Base-by-base conservation (phyloP, 2,797 vertebrate genomes). In the Syncerus caffer region DNA sequence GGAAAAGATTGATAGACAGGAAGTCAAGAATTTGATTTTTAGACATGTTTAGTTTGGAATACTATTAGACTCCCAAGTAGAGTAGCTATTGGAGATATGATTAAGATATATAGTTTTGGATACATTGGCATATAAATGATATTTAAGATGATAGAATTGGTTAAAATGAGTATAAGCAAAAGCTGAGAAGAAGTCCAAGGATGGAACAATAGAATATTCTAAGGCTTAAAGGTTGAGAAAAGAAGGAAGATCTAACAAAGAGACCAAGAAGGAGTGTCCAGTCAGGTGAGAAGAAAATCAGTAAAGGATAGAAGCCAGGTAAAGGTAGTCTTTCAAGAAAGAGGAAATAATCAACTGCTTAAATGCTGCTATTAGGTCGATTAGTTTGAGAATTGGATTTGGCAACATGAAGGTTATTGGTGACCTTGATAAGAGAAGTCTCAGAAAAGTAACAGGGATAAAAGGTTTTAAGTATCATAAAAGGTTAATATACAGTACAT, bases 61-160 rank as follows among this genome's bases (percentile, higher is more conserved):
- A n/a, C 17, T 76, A 5, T 85, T 25, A 90, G 79, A 78, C 7
- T 71, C 89, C 34, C 31, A 64, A 38, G 23, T 31, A 29, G 29
- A 87, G 21, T 16, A 50, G 47, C 47, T 34, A 42, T 21, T 57
- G 29, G 50, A 80, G 42, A 89, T 13, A 74, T 11, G 34, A 51
- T 55, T 45, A 29, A 89, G 53, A 90, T 60, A 57, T 1, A 78
- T 2, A 64, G 12, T 64, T 95, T 92, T 57, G 7, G 10, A 90
- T 55, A 71, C 64, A 64, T 5, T 90, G 50, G 5, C n/a, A 47
- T 79, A 45, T 5, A 84, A n/a, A 57, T 62, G n/a, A 42, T 19
- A 96, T 57, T 91, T 93, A 71, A 96, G 78, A 87, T 90, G 58
- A 62, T 29, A 64, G 51, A 53, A 58, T 25, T 95, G 50, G 57